phyloP scores from a whole-genome alignment of 2,797 vertebrate genomes.

The Pipistrellus pygmaeus region DNA sequence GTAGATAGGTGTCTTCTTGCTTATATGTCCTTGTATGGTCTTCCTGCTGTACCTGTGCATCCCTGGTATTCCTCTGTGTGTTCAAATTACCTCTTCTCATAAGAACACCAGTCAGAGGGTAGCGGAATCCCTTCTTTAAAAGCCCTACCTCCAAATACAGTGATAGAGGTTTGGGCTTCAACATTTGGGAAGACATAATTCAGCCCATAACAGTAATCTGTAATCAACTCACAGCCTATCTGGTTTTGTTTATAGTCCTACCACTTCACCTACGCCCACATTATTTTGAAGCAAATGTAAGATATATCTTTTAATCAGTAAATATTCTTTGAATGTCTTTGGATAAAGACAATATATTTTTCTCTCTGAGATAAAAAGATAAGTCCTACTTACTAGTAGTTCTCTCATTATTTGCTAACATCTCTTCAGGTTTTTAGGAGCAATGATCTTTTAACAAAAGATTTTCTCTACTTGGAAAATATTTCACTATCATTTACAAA shows the following conservation, averaged over 20 bases:
- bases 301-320: not conserved
- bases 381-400: not conserved
- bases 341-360: constrained; percentile 26
- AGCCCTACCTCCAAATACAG: not conserved
- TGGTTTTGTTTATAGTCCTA: not conserved
- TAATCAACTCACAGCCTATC: not conserved
- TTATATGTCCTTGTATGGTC: too few relatives aligned
- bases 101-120: not conserved
- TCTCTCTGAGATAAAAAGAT: constrained; percentile 5
- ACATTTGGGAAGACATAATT: not conserved
- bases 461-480: not conserved
- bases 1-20: not conserved
- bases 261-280: not conserved
- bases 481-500: constrained; percentile 4
- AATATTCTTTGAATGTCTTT: not conserved
- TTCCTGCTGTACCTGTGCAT: not conserved
- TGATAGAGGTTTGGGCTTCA: not conserved
- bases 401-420: not conserved
- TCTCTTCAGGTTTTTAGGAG: not conserved
- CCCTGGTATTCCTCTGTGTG: not conserved
- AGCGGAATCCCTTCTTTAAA: not conserved
- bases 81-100: not conserved
- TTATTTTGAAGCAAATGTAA: constrained; percentile 14
- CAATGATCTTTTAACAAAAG: constrained; percentile 31
- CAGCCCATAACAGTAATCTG: not conserved